phyloP scores from a whole-genome alignment of 1,140 invertebrate species.

The Caligus rogercresseyi region DNA sequence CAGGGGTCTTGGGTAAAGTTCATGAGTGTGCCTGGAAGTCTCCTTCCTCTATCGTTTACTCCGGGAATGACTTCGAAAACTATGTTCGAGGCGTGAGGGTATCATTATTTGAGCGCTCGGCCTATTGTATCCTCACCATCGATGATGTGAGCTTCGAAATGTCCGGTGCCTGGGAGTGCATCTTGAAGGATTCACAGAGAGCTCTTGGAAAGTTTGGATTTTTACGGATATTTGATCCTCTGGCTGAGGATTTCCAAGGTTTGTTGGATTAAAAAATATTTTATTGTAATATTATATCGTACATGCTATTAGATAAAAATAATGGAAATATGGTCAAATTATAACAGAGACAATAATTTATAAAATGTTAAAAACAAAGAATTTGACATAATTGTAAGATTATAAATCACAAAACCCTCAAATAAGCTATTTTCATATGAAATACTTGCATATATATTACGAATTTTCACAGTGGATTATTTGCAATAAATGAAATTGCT shows the following conservation, averaged over 20 bases:
- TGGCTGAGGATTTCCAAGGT: not conserved
- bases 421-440: too few species aligned
- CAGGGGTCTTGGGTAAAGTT: not conserved
- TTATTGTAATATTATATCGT: too few species aligned
- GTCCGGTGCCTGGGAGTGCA: not conserved
- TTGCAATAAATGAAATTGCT: too few species aligned
- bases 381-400: too few species aligned
- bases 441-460: too few species aligned
- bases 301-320: too few species aligned
- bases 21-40: not conserved
- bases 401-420: too few species aligned
- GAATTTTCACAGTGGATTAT: too few species aligned
- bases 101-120: not conserved
- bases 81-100: not conserved
- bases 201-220: not conserved
- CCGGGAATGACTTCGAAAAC: not conserved
- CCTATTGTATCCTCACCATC: not conserved
- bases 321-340: too few species aligned
- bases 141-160: not conserved
- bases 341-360: too few species aligned
- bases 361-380: too few species aligned
- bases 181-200: not conserved
- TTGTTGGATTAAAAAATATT: too few species aligned
- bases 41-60: not conserved
- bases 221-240: not conserved